Conservation (phyloP, 2,888 invertebrate genomes). For the Argyresthia goedartella region DNA sequence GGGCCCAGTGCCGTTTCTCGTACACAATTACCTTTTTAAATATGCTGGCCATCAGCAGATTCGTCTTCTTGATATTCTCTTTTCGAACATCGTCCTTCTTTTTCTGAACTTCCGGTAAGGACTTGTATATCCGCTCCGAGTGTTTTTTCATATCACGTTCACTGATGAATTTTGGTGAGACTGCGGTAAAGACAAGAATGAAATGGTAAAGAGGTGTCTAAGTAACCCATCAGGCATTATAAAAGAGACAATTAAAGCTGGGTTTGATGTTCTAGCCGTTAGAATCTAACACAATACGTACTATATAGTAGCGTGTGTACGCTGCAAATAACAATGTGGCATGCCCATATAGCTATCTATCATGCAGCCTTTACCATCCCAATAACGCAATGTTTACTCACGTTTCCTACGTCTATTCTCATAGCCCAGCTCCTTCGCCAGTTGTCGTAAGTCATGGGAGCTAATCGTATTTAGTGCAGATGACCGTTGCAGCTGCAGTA, state of each 20-base stretch:
- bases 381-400: slow-evolving; percentile 15
- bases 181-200: neutral
- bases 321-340: too few species aligned
- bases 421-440: slow-evolving; percentile 41
- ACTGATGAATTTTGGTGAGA: slow-evolving; percentile 55
- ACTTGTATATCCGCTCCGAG: slow-evolving; percentile 71
- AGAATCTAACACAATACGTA: too few species aligned
- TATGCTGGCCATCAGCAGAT: slow-evolving; percentile 80
- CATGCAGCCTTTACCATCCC: neutral
- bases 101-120: slow-evolving; percentile 78
- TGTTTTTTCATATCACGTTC: slow-evolving; percentile 61
- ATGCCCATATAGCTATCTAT: neutral
- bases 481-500: slow-evolving; percentile 45
- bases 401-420: slow-evolving; percentile 35
- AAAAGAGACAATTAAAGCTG: too few species aligned
- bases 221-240: too few species aligned
- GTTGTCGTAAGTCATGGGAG: slow-evolving; percentile 28
- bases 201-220: too few species aligned
- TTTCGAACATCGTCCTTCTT: slow-evolving; percentile 73
- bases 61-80: slow-evolving; percentile 74
- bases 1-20: too few species aligned
- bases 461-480: slow-evolving; percentile 32
- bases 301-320: too few species aligned
- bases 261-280: too few species aligned
- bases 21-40: slow-evolving; percentile 81